Evolutionary conservation across 2,888 invertebrate species (phyloP), one percentile per base, ranked within the genome.

Genomic region (Pachymerium ferrugineum): DNA sequence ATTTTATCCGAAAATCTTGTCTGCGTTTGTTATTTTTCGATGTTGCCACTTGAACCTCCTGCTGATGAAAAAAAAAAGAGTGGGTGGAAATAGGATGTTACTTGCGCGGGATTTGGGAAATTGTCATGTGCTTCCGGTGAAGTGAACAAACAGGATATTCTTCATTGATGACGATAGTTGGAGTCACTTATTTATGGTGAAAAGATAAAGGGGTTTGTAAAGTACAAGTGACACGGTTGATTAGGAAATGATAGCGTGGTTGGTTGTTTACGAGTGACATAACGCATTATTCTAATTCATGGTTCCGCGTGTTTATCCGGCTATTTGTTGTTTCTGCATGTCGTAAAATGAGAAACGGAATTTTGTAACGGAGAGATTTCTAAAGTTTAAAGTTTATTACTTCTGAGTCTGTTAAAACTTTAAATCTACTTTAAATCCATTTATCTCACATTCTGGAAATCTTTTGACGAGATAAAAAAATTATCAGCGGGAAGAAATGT

Each of bases 131-230:
- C 28, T 54, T 54, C 54, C 54, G 54, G 22, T 54, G 54, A 25
- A 54, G 12, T 25, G 54, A 54, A 54, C 54, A 54, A 54, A 54
- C 54, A 54, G 54, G 54, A 54, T 54, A 54, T 54, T 54, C 54
- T 25, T 28, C 54, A 54, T 54, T 54, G 54, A 54, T 54, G 54
- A 54, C 54, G 54, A 54, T 54, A 54, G 28, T 54, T 28, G n/a
- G 28, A 54, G 54, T 54, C 25, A 54, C 25, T 54, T 54, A 25
- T 54, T 54, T 54, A 54, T 54, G 54, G 28, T 54, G 54, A 54
- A 54, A 54, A 22, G 54, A 54, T 54, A 54, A 54, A 28, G 28
- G 28, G 28, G 54, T 54, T 54, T 54, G 25, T 10, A 5, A 8
- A 22, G 22, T n/a, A n/a, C n/a, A n/a, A n/a, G n/a, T n/a, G n/a